Percentiles rank a stretch among this genome's conserved stretches.
phyloP scores from a whole-genome alignment of 2,888 invertebrate species.

The Cataglyphis livida region DNA sequence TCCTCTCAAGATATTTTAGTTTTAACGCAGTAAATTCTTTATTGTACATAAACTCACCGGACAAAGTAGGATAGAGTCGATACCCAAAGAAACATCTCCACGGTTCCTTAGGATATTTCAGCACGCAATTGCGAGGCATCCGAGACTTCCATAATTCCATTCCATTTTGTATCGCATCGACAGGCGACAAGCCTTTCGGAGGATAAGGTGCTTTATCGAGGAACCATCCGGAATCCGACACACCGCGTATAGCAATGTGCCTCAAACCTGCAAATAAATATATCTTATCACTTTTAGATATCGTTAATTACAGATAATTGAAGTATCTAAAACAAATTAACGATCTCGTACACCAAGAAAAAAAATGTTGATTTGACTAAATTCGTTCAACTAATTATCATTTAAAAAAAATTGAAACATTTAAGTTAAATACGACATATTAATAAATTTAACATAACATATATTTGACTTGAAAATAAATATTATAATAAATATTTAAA shows the following conservation, averaged over 20 bases:
- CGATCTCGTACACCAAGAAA: neutral
- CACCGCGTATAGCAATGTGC: constrained; percentile 91
- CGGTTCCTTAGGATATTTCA: constrained; percentile 90
- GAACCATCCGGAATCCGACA: constrained; percentile 98
- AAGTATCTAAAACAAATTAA: neutral
- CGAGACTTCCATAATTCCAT: constrained; percentile 93
- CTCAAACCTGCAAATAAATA: constrained; percentile 78
- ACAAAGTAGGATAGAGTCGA: constrained; percentile 93
- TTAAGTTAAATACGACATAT: no score
- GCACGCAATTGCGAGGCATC: constrained; percentile 92
- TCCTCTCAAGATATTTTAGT: constrained; percentile 20
- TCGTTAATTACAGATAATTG: neutral
- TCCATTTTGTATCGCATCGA: constrained; percentile 90
- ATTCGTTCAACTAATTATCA: no score
- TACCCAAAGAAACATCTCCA: constrained; percentile 98
- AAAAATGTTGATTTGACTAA: no score
- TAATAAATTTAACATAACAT: no score
- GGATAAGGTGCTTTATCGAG: constrained; percentile 93
- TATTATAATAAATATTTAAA: no score
- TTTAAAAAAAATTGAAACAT: no score
- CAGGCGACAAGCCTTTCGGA: constrained; percentile 88
- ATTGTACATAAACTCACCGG: constrained; percentile 87
- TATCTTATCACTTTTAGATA: neutral
- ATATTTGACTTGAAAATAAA: no score
- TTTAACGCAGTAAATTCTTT: neutral